Evolutionary conservation across 2,113 vertebrate species (phyloP), one percentile per base, ranked within the genome.

Genomic region (Rostratula benghalensis): DNA sequence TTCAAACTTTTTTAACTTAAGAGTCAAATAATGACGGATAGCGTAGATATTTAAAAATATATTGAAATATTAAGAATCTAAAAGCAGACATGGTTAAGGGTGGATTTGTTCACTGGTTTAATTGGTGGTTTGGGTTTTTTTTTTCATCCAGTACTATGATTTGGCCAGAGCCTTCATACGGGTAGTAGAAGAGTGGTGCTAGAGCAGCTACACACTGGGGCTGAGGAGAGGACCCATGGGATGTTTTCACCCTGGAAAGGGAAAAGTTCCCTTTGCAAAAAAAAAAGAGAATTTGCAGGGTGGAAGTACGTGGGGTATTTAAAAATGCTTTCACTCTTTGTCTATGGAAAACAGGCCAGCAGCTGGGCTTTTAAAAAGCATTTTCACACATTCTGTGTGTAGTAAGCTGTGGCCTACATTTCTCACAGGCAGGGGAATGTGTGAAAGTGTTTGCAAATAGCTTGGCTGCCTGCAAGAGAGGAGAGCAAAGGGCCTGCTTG

Each of bases 371-470:
- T 84, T 94, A 9, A 82, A 89, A 89, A 93, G 77, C 35, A 8
- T 88, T 95, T 95, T 93, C 77, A 82, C 93, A 87, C 87, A 28
- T 67, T 75, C 69, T 91, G 76, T 83, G 54, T 61, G 75, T 70
- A 91, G 74, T 84, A 35, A 91, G 31, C 83, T 89, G 53, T 46
- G 93, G 65, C 96, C 93, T 95, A 68, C 77, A 89, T 94, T 97
- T 95, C 93, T 79, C 81, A 51, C 35, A 54, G 81, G 83, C 77
- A 48, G 83, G 60, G 82, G 81, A 84, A 95, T 13, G 87, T 94
- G 95, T 95, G 94, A 91, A 94, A 89, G 69, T n/a, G 76, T 86
- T 93, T 74, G 91, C 89, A 94, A 96, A 91, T 82, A 95, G 83
- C 89, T 96, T 71, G 57, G 94, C 95, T 95, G 91, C 61, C 77